Conservation (phyloP, 2,888 invertebrate genomes). For the Dusona sp. region DNA sequence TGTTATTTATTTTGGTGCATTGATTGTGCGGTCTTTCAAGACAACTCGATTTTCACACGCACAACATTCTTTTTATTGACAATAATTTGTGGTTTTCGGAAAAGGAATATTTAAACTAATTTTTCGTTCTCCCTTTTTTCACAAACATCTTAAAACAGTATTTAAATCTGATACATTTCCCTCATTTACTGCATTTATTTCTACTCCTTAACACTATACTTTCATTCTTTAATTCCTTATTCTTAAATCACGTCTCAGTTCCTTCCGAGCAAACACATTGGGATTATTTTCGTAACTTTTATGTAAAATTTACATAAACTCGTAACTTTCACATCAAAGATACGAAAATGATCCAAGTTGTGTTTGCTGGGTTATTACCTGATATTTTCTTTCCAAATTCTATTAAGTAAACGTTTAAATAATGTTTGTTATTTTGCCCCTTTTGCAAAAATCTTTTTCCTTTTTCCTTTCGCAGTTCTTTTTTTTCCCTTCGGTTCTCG, state of each 20-base stretch:
- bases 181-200: not conserved
- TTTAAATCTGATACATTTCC: too few relatives aligned
- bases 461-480: not conserved
- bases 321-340: too few relatives aligned
- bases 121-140: too few relatives aligned
- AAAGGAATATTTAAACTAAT: too few relatives aligned
- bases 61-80: not conserved
- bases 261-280: too few relatives aligned
- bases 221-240: not conserved
- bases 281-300: too few relatives aligned
- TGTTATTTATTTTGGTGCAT: conserved; percentile 19
- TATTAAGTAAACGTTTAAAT: not conserved
- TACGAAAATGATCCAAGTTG: too few relatives aligned
- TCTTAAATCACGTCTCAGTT: not conserved
- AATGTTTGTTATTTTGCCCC: not conserved
- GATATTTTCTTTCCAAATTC: not conserved
- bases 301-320: too few relatives aligned
- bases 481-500: not conserved
- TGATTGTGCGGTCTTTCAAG: conserved; percentile 10
- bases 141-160: too few relatives aligned
- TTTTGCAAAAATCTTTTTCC: too few relatives aligned
- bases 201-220: not conserved
- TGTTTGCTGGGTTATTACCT: too few relatives aligned
- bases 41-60: not conserved
- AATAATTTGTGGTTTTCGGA: not conserved